Evolutionary conservation across 2,797 vertebrate genomes (phyloP).

Genomic region (Scyliorhinus canicula): DNA sequence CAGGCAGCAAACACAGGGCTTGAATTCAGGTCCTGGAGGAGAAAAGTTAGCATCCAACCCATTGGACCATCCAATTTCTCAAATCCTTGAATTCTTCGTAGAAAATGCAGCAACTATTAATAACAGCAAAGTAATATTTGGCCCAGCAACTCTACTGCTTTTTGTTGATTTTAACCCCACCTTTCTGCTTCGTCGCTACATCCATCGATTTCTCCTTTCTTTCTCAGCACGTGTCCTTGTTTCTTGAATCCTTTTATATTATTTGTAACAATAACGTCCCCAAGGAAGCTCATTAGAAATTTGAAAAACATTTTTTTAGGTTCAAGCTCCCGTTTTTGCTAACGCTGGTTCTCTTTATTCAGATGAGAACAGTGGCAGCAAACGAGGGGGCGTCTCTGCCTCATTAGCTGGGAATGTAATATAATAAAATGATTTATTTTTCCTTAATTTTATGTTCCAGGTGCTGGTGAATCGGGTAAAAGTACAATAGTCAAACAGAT

Average conservation of each 20-base stretch:
- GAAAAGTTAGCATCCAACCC: neutral
- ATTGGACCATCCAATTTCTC: neutral
- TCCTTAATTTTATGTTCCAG: constrained; percentile 47
- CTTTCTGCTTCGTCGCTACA: too few relatives aligned
- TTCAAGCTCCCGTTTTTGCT: neutral
- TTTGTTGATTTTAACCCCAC: too few relatives aligned
- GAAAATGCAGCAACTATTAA: neutral
- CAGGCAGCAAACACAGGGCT: neutral
- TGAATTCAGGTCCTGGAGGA: neutral
- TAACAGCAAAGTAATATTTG: too few relatives aligned
- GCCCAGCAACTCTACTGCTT: too few relatives aligned
- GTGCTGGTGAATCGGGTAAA: constrained; percentile 66
- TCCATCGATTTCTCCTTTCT: too few relatives aligned
- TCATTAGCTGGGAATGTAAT: neutral
- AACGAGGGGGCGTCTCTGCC: neutral
- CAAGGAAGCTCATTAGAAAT: neutral
- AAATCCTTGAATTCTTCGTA: neutral
- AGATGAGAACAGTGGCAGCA: neutral
- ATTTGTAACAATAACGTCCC: too few relatives aligned
- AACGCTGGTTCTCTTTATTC: too few relatives aligned
- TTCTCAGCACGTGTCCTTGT: too few relatives aligned
- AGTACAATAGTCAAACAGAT: constrained; percentile 68
- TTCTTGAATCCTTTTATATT: too few relatives aligned
- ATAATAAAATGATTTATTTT: neutral
- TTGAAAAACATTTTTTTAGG: neutral